phyloP scores from a whole-genome alignment of 23 tunicate genomes.

The Diplosoma virens region DNA sequence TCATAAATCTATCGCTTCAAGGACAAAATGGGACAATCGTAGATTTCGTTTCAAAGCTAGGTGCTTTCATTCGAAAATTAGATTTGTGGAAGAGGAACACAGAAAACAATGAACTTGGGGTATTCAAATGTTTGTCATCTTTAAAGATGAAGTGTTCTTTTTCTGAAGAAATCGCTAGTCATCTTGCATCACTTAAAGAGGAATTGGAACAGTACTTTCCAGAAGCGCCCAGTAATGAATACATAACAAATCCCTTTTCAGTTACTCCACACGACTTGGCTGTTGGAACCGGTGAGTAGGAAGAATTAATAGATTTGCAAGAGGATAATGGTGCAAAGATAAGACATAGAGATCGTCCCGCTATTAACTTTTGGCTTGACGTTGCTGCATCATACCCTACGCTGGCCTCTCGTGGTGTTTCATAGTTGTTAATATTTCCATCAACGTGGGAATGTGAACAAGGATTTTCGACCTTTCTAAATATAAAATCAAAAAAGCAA shows the following conservation, averaged over 20 bases:
- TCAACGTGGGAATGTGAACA: too few species aligned
- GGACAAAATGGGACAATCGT: slow-evolving; percentile 28
- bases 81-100: slow-evolving; percentile 29
- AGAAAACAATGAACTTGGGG: slow-evolving; percentile 18
- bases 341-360: too few species aligned
- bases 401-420: too few species aligned
- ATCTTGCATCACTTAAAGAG: slow-evolving; percentile 27
- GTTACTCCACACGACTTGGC: slow-evolving; percentile 18
- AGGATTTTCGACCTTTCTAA: too few species aligned
- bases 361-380: too few species aligned
- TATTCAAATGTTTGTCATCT: slow-evolving; percentile 23
- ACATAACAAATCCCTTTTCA: slow-evolving; percentile 23
- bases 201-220: slow-evolving; percentile 33
- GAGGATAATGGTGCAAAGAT: too few species aligned
- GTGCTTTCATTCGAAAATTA: slow-evolving; percentile 18
- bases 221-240: slow-evolving; percentile 21
- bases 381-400: too few species aligned
- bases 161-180: slow-evolving; percentile 30
- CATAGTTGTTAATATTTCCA: too few species aligned
- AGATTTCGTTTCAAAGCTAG: slow-evolving; percentile 22
- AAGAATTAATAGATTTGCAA: slow-evolving; percentile 3
- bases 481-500: too few species aligned
- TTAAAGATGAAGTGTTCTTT: slow-evolving; percentile 21
- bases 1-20: slow-evolving; percentile 19
- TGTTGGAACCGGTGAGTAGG: slow-evolving; percentile 7